These are phyloP conservation scores for Strix uralensis DNA, from an alignment of 2,113 vertebrate genomes.

Conservation along the genomic window DNA sequence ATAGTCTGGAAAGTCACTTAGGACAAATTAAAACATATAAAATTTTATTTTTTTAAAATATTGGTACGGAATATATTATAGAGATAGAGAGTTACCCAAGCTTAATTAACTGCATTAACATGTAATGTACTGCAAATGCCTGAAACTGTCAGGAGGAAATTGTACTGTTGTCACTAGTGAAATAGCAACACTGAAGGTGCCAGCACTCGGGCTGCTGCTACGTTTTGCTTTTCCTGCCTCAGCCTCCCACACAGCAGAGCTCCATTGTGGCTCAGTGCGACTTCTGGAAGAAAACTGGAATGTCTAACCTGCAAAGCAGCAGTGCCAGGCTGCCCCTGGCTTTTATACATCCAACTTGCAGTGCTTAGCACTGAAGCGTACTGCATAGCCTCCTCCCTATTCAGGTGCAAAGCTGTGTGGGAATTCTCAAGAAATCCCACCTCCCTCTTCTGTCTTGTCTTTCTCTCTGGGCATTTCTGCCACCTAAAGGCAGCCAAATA, in stretches of 20 bases:
- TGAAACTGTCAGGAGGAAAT: background rate
- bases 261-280: background rate
- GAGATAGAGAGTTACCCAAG: background rate
- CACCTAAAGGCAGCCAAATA: background rate
- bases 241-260: background rate
- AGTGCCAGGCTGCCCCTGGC: background rate
- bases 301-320: background rate
- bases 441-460: background rate
- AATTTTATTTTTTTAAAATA: background rate
- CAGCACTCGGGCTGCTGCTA: background rate
- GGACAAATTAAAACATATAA: background rate
- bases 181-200: background rate
- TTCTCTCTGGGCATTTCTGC: background rate
- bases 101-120: background rate
- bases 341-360: background rate
- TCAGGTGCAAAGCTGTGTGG: background rate
- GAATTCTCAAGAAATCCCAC: background rate
- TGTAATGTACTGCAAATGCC: background rate
- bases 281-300: background rate
- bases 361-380: fast-evolving
- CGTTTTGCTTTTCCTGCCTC: background rate
- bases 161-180: fast-evolving
- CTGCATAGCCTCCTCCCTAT: background rate
- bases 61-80: background rate
- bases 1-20: background rate